A percentile compares a stretch with the other conserved stretches of the same genome.
Evolutionary conservation across 2,113 vertebrate species (phyloP).

Genomic region (Dipodomys ordii): DNA sequence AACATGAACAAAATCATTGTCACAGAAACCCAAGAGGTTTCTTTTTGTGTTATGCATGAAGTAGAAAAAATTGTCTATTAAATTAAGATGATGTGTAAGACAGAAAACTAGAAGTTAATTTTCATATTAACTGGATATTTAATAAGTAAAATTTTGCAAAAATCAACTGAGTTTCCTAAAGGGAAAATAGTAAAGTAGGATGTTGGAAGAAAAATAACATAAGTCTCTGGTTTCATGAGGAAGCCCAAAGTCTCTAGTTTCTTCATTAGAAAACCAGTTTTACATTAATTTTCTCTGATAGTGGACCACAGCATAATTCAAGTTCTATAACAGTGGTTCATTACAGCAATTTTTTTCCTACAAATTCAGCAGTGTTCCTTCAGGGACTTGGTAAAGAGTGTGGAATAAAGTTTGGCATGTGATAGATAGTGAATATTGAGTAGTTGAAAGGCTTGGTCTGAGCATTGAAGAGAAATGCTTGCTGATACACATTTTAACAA

Average conservation of each 20-base stretch:
- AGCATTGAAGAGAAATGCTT: slow-evolving; percentile 76
- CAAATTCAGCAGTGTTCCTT: not conserved
- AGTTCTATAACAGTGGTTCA: not conserved
- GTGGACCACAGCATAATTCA: slow-evolving; percentile 9
- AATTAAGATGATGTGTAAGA: slow-evolving; percentile 31
- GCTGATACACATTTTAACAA: slow-evolving; percentile 74
- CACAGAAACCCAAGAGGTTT: not conserved
- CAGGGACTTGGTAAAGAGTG: not conserved
- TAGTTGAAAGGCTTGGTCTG: slow-evolving; percentile 25
- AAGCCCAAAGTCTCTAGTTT: not conserved
- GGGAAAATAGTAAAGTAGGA: not conserved
- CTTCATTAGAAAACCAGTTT: slow-evolving; percentile 52
- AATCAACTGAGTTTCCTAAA: slow-evolving; percentile 3
- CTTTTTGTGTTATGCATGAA: not conserved
- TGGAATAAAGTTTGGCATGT: slow-evolving; percentile 7
- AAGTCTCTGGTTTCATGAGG: not conserved
- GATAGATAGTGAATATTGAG: slow-evolving; percentile 34
- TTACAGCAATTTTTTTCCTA: slow-evolving; percentile 47
- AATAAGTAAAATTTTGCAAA: slow-evolving; percentile 50
- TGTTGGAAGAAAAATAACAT: not conserved
- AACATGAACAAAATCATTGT: slow-evolving; percentile 10
- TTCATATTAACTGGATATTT: slow-evolving; percentile 48
- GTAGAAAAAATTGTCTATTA: slow-evolving; percentile 56
- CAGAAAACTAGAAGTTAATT: slow-evolving; percentile 48
- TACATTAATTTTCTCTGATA: slow-evolving; percentile 34